Evolutionary conservation across 2,888 invertebrate species (phyloP).

Genomic region (Mimumesa dahlbomi): DNA sequence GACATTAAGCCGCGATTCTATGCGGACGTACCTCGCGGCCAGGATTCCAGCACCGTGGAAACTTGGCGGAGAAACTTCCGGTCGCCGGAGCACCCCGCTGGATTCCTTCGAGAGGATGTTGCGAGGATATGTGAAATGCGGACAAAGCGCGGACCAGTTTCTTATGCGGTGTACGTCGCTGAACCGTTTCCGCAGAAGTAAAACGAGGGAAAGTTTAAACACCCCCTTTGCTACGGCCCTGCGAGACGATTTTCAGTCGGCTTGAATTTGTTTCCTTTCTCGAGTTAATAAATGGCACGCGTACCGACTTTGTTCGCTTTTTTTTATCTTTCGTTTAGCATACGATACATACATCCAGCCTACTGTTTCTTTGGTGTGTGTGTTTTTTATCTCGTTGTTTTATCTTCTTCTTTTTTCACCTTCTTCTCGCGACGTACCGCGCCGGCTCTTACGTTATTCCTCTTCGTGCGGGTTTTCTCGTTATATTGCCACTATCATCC

Average conservation of each 20-base stretch:
- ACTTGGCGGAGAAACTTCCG: conserved; percentile 43
- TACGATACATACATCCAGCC: conserved; percentile 6
- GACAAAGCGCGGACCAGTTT: conserved; percentile 41
- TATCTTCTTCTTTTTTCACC: not conserved
- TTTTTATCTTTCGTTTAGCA: conserved; percentile 9
- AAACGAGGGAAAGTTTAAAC: conserved; percentile 60
- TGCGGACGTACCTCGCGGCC: conserved; percentile 24
- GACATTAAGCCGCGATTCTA: conserved; percentile 5
- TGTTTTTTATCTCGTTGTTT: conserved; percentile 11
- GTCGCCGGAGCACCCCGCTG: conserved; percentile 10
- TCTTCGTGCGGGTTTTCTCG: not conserved
- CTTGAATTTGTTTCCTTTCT: conserved; percentile 51
- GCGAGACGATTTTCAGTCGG: conserved; percentile 34
- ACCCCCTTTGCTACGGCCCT: conserved; percentile 22
- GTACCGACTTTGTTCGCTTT: no score
- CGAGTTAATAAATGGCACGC: conserved; percentile 59
- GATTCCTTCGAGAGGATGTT: conserved; percentile 19
- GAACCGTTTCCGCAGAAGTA: conserved; percentile 51
- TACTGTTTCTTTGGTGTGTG: conserved; percentile 12
- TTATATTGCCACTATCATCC: conserved; percentile 1
- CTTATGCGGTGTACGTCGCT: not conserved
- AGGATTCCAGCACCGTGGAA: conserved; percentile 41
- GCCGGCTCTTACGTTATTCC: not conserved
- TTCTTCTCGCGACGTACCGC: not conserved
- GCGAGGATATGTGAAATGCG: conserved; percentile 1